phyloP scores from a whole-genome alignment of 1,140 invertebrate genomes.

The Argopecten irradians region DNA sequence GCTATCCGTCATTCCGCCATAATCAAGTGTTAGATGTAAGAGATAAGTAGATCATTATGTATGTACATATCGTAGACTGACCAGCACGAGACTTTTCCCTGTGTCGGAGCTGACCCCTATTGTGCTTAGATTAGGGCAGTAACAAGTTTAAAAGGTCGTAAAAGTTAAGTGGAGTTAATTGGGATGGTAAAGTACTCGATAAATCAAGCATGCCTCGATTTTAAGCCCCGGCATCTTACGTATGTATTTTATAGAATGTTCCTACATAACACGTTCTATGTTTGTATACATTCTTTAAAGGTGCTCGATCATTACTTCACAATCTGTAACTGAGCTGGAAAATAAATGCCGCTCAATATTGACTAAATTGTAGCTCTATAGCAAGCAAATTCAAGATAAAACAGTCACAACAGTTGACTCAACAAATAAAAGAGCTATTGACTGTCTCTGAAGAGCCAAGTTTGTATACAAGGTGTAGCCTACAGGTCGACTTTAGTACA shows the following conservation, averaged over 20 bases:
- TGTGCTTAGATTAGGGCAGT: not conserved
- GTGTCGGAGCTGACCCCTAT: not conserved
- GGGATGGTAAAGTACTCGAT: not conserved
- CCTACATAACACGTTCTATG: too few species aligned
- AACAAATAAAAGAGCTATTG: not conserved
- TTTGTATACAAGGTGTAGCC: too few species aligned
- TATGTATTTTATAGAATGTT: not conserved
- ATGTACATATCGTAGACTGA: not conserved
- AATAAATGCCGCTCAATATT: not conserved
- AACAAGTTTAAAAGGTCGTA: not conserved
- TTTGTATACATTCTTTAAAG: too few species aligned
- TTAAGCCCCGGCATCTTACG: not conserved
- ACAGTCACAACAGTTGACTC: not conserved
- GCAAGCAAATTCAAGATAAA: not conserved
- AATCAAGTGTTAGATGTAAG: conserved; percentile 9
- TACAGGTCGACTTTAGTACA: not conserved
- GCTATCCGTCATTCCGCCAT: not conserved
- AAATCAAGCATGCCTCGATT: not conserved
- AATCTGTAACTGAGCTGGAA: too few species aligned
- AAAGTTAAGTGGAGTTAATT: not conserved
- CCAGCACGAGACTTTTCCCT: not conserved
- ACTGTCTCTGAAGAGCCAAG: not conserved
- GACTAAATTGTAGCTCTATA: not conserved
- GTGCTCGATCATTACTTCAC: too few species aligned
- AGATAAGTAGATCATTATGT: conserved; percentile 18